phyloP scores from a whole-genome alignment of 37 sponge, comb jelly and placozoan species.

The Trichoplax adhaerens region DNA sequence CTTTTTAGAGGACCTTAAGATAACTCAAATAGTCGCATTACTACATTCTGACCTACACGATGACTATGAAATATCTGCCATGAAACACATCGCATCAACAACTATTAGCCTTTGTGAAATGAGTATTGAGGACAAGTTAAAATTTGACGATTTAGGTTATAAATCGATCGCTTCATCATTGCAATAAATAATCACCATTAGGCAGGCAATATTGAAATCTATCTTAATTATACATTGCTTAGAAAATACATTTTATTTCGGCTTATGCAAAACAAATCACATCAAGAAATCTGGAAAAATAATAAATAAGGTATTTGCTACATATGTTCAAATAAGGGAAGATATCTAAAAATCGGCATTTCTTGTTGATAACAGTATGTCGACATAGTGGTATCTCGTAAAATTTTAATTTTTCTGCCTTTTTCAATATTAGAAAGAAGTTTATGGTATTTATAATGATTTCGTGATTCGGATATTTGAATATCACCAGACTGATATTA shows the following conservation, averaged over 20 bases:
- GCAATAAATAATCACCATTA: too few relatives aligned
- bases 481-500: too few relatives aligned
- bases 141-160: too few relatives aligned
- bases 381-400: neutral
- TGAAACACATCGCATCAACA: slow-evolving; percentile 23
- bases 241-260: neutral
- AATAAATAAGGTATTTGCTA: slow-evolving; percentile 16
- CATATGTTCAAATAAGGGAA: slow-evolving; percentile 2
- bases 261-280: slow-evolving; percentile 18
- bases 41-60: slow-evolving; percentile 36
- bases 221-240: too few relatives aligned
- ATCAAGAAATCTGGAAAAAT: slow-evolving; percentile 35
- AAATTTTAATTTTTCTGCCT: slow-evolving; percentile 2
- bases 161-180: too few relatives aligned
- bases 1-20: too few relatives aligned
- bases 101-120: neutral
- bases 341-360: neutral
- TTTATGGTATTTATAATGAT: neutral
- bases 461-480: too few relatives aligned
- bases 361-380: neutral
- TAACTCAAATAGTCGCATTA: too few relatives aligned
- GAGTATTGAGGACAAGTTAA: too few relatives aligned
- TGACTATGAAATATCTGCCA: slow-evolving; percentile 12
- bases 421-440: slow-evolving; percentile 5
- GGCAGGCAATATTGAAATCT: too few relatives aligned